phyloP scores from a whole-genome alignment of 2,888 invertebrate genomes.

The Danaus chrysippus region DNA sequence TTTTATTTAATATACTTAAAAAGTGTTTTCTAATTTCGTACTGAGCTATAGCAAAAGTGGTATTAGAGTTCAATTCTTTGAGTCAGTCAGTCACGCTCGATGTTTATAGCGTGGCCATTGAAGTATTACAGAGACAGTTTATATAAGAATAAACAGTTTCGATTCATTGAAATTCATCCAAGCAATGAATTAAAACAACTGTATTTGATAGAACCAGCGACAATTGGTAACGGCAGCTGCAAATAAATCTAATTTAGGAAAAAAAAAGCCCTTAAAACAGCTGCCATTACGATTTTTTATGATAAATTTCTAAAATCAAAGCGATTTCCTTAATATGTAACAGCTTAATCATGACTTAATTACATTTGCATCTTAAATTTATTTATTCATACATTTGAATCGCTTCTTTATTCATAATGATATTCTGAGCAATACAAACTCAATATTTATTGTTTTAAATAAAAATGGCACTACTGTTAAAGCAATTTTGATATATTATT shows the following conservation, averaged over 20 bases:
- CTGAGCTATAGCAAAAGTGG: background rate
- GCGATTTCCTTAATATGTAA: no score
- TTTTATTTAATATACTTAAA: no score
- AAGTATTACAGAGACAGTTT: conserved; percentile 2
- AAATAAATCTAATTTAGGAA: conserved; percentile 20
- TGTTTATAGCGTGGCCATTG: background rate
- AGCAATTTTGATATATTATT: no score
- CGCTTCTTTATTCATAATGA: no score
- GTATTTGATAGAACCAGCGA: conserved; percentile 15
- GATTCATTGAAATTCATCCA: conserved; percentile 7
- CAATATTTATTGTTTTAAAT: no score
- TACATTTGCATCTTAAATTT: no score
- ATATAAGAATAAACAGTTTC: conserved; percentile 2
- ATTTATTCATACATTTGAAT: no score
- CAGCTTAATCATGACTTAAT: no score
- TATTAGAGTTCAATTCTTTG: background rate
- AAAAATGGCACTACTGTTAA: no score
- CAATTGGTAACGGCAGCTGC: conserved; percentile 24
- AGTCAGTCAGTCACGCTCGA: background rate
- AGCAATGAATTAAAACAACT: conserved; percentile 13
- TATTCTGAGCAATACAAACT: no score
- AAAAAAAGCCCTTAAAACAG: conserved; percentile 19
- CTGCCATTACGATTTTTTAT: conserved; percentile 14
- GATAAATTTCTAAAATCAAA: background rate
- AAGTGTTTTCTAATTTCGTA: no score